phyloP scores from a whole-genome alignment of 2,888 invertebrate species.

The Nomada fucata region DNA sequence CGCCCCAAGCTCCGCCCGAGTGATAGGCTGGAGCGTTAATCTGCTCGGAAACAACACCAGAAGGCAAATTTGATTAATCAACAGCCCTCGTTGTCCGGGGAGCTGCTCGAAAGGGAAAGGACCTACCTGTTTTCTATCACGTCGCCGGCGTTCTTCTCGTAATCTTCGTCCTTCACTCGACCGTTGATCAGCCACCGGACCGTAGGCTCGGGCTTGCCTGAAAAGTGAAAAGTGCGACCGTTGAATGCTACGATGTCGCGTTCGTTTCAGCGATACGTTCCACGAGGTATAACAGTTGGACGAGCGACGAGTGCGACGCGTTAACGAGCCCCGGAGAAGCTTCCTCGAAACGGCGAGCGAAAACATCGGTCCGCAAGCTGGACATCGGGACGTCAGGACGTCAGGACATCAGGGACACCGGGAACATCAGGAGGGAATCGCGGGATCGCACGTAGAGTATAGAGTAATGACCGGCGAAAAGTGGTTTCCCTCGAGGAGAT shows the following conservation, averaged over 20 bases:
- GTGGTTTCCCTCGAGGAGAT: conserved; percentile 13
- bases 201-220: conserved; percentile 92
- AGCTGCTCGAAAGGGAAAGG: background rate
- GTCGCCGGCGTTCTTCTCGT: conserved; percentile 93
- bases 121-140: conserved; percentile 92
- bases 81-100: background rate
- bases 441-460: conserved; percentile 13
- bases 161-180: conserved; percentile 90
- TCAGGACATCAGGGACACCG: no score
- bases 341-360: conserved; percentile 19
- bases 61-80: background rate
- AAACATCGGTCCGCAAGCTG: background rate
- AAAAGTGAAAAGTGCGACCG: conserved; percentile 55
- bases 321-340: conserved; percentile 17
- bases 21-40: conserved; percentile 88
- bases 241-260: background rate
- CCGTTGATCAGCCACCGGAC: conserved; percentile 94
- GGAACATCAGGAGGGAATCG: conserved; percentile 20
- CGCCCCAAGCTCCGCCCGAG: conserved; percentile 92
- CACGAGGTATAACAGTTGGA: conserved; percentile 10
- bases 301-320: conserved; percentile 16
- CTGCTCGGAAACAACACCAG: conserved; percentile 59
- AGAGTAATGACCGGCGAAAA: conserved; percentile 36
- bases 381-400: no score
- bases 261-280: background rate